Base-by-base conservation (phyloP, 64 coral and sea anemone species). In the Pachyseris speciosa region DNA sequence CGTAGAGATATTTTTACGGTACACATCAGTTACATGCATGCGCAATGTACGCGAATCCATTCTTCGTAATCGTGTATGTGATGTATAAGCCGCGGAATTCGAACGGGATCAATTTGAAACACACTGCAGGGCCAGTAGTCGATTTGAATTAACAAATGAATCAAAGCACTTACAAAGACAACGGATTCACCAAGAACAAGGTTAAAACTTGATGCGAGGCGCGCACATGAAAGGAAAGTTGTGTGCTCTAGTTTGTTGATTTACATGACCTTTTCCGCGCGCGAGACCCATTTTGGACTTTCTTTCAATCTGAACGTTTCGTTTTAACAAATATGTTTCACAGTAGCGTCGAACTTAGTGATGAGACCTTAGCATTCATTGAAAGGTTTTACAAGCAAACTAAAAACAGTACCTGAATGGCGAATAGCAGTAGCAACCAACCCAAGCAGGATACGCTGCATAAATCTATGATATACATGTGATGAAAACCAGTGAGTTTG, bases 321-420 rank as follows among this genome's bases (percentile, higher is more conserved):
- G 20, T 22, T 80, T 60, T 6, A 7, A 24, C 12, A 26, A 19
- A 39, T 11, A 81, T 22, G 2, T 22, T 39, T 37, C 7, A 2
- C 17, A 19, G 16, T 17, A 39, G 4, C 17, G 39, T 4, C 8
- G 2, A 71, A 70, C 19, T 10, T 3, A 39, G 15, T 39, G 36
- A 22, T 38, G 5, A 1, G 29, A 26, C 28, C 12, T 31, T 29
- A 32, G 1, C 28, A 55, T 16, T n/a, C 24, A 20, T 57, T 57
- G 22, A 7, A 36, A 4, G 30, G 45, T 37, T 11, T 28, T 39
- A 26, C 19, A 57, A 61, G 8, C 26, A 81, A 37, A 41, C 7
- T 0, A 76, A 50, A 34, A 63, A 63, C 51, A 63, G 77, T 81
- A 81, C 77, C 77, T 81, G 77, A 81, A 34, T 4, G 37, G 37